A percentile compares a stretch with the other conserved stretches of the same genome.
Evolutionary conservation across 1,140 invertebrate species (phyloP).

Genomic region (Paramacrobiotus metropolitanus): DNA sequence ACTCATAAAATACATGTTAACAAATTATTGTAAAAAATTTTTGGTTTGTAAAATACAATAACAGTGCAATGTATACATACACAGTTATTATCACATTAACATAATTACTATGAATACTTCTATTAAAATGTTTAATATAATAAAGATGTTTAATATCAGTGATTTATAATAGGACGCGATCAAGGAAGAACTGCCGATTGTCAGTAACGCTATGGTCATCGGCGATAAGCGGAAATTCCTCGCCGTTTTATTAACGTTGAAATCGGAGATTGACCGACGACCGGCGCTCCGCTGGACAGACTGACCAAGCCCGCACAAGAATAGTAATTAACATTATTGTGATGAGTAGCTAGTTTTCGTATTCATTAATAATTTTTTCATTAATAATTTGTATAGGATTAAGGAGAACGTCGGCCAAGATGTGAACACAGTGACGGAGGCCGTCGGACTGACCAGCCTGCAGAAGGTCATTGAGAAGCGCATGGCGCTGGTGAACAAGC

Average conservation of each 20-base stretch:
- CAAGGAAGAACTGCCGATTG: slow-evolving; percentile 18
- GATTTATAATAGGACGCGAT: slow-evolving; percentile 17
- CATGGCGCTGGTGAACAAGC: slow-evolving; percentile 47
- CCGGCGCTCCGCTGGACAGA: slow-evolving; percentile 40
- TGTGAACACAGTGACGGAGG: neutral
- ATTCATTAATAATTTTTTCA: neutral
- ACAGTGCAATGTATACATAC: neutral
- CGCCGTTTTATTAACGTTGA: slow-evolving; percentile 23
- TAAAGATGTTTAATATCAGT: too few species aligned
- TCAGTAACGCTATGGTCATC: slow-evolving; percentile 23
- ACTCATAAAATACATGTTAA: neutral
- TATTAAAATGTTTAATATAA: too few species aligned
- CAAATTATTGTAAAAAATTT: neutral
- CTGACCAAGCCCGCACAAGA: slow-evolving; percentile 35
- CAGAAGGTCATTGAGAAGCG: slow-evolving; percentile 45
- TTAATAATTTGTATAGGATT: slow-evolving; percentile 4
- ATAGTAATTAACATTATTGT: slow-evolving; percentile 27
- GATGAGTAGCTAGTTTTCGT: neutral
- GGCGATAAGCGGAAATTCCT: slow-evolving; percentile 25
- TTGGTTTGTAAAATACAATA: neutral
- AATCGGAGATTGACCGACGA: slow-evolving; percentile 32
- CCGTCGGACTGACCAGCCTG: slow-evolving; percentile 16
- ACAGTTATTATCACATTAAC: neutral
- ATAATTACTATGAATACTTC: too few species aligned
- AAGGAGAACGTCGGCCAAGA: neutral